Conservation (phyloP, 2,888 invertebrate species). For the Brachyptera risi region DNA sequence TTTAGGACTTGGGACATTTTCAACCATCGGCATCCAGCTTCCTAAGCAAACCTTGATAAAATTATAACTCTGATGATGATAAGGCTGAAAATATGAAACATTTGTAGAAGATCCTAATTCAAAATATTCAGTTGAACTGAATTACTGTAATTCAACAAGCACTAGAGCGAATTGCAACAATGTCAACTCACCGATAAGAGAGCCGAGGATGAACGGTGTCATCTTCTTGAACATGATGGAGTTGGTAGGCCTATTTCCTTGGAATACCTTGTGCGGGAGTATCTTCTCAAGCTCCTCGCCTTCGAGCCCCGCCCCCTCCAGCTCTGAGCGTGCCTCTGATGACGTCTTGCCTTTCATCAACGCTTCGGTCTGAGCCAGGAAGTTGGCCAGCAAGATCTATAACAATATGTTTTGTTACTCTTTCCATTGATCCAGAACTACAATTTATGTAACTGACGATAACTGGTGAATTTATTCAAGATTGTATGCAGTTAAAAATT, state of each 20-base stretch:
- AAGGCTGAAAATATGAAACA: no score
- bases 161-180: no score
- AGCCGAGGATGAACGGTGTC: slow-evolving; percentile 90
- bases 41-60: no score
- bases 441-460: neutral
- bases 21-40: no score
- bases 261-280: slow-evolving; percentile 93
- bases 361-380: slow-evolving; percentile 98
- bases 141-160: no score
- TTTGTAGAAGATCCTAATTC: no score
- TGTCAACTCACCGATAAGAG: slow-evolving; percentile 89
- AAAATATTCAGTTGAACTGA: no score
- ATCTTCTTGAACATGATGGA: slow-evolving; percentile 89
- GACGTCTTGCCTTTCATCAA: slow-evolving; percentile 77
- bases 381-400: slow-evolving; percentile 92
- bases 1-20: no score
- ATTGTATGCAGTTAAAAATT: no score
- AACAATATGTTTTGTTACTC: slow-evolving; percentile 28
- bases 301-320: slow-evolving; percentile 72
- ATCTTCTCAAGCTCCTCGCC: slow-evolving; percentile 71
- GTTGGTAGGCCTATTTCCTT: slow-evolving; percentile 96
- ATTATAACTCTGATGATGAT: no score
- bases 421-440: neutral
- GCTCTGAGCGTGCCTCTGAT: slow-evolving; percentile 70
- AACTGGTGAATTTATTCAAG: no score